Base-by-base conservation (phyloP, 2,888 invertebrate genomes). In the Luperina testacea region DNA sequence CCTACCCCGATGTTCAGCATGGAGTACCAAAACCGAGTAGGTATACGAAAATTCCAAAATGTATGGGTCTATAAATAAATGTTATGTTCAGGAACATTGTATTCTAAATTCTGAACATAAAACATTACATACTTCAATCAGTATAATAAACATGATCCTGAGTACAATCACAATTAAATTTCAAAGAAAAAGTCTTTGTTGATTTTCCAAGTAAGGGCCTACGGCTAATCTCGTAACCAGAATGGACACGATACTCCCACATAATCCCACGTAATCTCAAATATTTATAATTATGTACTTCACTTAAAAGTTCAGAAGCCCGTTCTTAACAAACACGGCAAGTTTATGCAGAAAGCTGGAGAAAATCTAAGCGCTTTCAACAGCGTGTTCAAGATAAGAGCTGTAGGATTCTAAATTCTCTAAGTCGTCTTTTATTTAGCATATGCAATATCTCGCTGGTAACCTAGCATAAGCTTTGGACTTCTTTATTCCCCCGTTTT, bases 381-480 rank as follows among this genome's bases (percentile, higher is more conserved):
- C 72, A 78, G 75, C 75, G 71, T 80, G 51, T 73, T 75, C 32
- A 32, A 77, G 75, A 75, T 80, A 80, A 80, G 76, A 78, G 53
- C 53, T 42, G 59, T 65, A 72, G 69, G 69, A 82, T 78, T 74
- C 72, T 82, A 73, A 78, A 83, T 75, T 75, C 63, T 80, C 32
- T 79, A 82, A 83, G 80, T 80, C 75, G 71, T 69, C 83, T 83
- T 82, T 75, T 79, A 82, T 75, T 83, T 83, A 72, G 69, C 83
- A 83, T 83, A 82, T 73, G 82, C 78, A 82, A 65, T 81, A 81
- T 77, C 67, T 77, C 45, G 24, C 64, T 81, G 13, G 77, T 63
- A 68, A 67, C 53, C n/a, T 32, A 68, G 53, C 45, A 45, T 27
- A 65, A 77, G 77, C 65, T 71, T 61, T 61, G 24, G 38, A 71